Evolutionary conservation across 35 echinoderm and acorn worm species (phyloP).

Genomic region (Diadema setosum): DNA sequence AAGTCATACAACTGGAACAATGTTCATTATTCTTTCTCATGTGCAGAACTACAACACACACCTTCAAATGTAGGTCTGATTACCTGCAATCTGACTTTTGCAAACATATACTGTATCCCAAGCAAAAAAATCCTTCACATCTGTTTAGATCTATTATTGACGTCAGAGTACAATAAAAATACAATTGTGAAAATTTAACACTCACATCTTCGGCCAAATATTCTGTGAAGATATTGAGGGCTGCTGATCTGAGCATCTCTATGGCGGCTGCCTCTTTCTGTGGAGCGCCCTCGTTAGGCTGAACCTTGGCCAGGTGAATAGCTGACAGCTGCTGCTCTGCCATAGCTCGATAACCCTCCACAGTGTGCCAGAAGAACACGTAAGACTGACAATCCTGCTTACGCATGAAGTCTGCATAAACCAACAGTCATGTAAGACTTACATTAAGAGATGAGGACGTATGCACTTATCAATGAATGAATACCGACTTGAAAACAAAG

Average conservation of each 20-base stretch:
- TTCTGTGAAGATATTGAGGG: slow-evolving; percentile 90
- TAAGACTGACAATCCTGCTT: slow-evolving; percentile 57
- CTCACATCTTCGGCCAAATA: slow-evolving; percentile 95
- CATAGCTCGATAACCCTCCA: slow-evolving; percentile 83
- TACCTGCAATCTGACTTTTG: too few relatives aligned
- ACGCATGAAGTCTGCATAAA: slow-evolving; percentile 86
- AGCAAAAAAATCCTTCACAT: too few relatives aligned
- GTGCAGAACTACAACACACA: too few relatives aligned
- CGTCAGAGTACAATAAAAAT: too few relatives aligned
- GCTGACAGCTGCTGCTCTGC: slow-evolving; percentile 89
- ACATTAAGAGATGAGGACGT: neutral
- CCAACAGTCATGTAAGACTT: neutral
- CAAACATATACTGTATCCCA: too few relatives aligned
- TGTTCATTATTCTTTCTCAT: too few relatives aligned
- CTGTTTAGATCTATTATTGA: too few relatives aligned
- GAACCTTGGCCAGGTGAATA: slow-evolving; percentile 70
- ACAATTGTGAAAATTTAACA: neutral
- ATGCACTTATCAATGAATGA: too few relatives aligned
- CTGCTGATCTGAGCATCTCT: slow-evolving; percentile 78
- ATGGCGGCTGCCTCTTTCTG: slow-evolving; percentile 34
- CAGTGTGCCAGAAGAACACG: slow-evolving; percentile 86
- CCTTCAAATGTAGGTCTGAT: too few relatives aligned
- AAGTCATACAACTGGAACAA: too few relatives aligned
- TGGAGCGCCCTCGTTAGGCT: slow-evolving; percentile 33
- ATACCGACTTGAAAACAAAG: too few relatives aligned